phyloP scores from a whole-genome alignment of 2,888 invertebrate genomes.

The Trichogramma dendrolimi region DNA sequence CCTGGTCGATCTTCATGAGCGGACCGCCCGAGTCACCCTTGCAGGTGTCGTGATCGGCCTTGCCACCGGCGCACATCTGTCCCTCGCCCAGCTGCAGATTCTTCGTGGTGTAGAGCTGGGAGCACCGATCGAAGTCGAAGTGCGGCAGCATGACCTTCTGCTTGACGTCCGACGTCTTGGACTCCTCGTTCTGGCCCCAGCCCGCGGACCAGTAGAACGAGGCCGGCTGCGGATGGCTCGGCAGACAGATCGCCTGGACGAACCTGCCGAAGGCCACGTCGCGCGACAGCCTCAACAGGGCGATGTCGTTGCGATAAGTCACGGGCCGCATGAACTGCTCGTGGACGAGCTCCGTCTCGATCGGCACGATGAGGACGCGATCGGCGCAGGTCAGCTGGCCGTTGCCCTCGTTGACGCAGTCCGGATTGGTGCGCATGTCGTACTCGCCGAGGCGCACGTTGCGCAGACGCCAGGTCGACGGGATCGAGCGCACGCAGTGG shows the following conservation, averaged over 20 bases:
- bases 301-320: constrained; percentile 63
- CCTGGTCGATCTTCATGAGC: constrained; percentile 55
- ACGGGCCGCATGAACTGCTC: constrained; percentile 61
- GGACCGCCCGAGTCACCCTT: constrained; percentile 76
- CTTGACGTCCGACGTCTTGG: constrained; percentile 57
- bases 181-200: constrained; percentile 63
- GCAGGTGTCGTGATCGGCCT: constrained; percentile 67
- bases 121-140: constrained; percentile 54
- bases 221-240: constrained; percentile 45
- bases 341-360: constrained; percentile 65
- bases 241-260: constrained; percentile 62
- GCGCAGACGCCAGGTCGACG: constrained; percentile 59
- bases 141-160: constrained; percentile 56
- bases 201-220: constrained; percentile 58
- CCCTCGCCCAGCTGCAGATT: constrained; percentile 52
- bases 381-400: constrained; percentile 56
- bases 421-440: constrained; percentile 59
- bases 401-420: constrained; percentile 53
- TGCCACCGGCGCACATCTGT: constrained; percentile 70
- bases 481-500: constrained; percentile 69
- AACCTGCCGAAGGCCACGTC: constrained; percentile 58
- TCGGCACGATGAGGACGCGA: constrained; percentile 58
- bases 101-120: constrained; percentile 54
- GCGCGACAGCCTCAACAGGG: constrained; percentile 60
- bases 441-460: constrained; percentile 66